Base-by-base conservation (phyloP, 2,888 invertebrate genomes). In the Pycnomerus fuliginosus region DNA sequence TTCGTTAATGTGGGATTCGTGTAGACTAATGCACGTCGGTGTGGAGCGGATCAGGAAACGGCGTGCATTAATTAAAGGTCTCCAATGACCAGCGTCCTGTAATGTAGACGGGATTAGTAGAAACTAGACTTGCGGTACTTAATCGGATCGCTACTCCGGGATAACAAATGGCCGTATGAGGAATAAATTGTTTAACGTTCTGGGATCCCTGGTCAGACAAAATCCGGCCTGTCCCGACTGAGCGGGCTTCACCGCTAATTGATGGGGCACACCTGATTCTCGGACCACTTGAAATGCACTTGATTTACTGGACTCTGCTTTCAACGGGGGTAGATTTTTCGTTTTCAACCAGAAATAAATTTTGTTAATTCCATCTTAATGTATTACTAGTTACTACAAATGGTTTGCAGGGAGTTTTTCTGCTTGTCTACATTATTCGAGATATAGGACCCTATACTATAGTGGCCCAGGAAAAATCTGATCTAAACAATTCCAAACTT, bases 21-120 rank as follows among this genome's bases (percentile, higher is more conserved):
- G 51, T 52, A 41, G 31, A 40, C 38, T 52, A 52, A 52, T 48
- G 48, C 39, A 43, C 20, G 40, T 43, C 16, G 40, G 34, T 35
- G 16, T 25, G 36, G 44, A 44, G 17, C 31, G 45, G 44, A 43
- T 48, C 45, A 40, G 46, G 35, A 48, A 46, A 35, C 44, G 30
- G 16, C 37, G 39, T 43, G 51, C 53, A 53, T 53, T 53, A 53
- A 53, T 53, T 53, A 51, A 49, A 51, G 47, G 38, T 47, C 44
- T 44, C 40, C 49, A 44, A 47, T 49, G 49, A 38, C 42, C 49
- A 35, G 34, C 36, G 34, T 44, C 33, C 50, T 35, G 40, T 50
- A 51, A 53, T 51, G 41, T 44, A 36, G 38, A 38, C 38, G 41
- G 53, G 50, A 51, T 53, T 53, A 51, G 49, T 39, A 49, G 47